Base-by-base conservation (phyloP, 2,797 vertebrate genomes). In the Muscicapa striata region DNA sequence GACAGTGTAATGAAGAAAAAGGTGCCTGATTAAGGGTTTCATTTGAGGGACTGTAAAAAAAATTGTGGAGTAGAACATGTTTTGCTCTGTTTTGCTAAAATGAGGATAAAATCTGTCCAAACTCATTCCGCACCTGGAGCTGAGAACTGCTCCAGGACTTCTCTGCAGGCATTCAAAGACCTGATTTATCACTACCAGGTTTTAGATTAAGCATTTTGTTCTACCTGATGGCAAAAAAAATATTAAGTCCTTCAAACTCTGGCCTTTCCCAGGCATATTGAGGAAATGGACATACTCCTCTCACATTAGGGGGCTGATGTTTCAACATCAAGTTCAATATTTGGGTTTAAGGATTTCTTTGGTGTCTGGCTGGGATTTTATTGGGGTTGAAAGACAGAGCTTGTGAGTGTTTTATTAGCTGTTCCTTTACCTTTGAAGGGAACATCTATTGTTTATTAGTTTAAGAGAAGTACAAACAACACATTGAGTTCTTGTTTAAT, bases 261-360 rank as follows among this genome's bases (percentile, higher is more conserved):
- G 0, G 4, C n/a, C 72, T 22, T 80, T 61, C 41, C 34, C 13
- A 14, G 3, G 29, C 3, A 4, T 54, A 48, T 4, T 77, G 52
- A 48, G 48, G 29, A 62, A 74, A 59, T 12, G 15, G 30, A 17
- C 1, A 2, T 29, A 11, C 13, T 62, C 15, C 34, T 64, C 32
- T 85, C 4, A 1, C 0, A 0, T 55, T 55, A 41, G 9, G 11
- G 19, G 13, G 3, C 36, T 74, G 62, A 15, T 0, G 0, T 72
- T 88, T 68, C 3, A 1, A 13, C 2, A 4, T 68, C 0, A 0
- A 9, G 5, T 58, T 86, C 54, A 34, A 0, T 61, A 20, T 30
- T 32, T 55, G 63, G 14, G 19, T 91, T 89, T 90, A 67, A 78
- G 41, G 30, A 55, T 70, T 36, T 26, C 34, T 78, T 68, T 61